Evolutionary conservation across 2,888 invertebrate species (phyloP), one percentile per base, ranked within the genome.

Genomic region (Penaeus monodon): DNA sequence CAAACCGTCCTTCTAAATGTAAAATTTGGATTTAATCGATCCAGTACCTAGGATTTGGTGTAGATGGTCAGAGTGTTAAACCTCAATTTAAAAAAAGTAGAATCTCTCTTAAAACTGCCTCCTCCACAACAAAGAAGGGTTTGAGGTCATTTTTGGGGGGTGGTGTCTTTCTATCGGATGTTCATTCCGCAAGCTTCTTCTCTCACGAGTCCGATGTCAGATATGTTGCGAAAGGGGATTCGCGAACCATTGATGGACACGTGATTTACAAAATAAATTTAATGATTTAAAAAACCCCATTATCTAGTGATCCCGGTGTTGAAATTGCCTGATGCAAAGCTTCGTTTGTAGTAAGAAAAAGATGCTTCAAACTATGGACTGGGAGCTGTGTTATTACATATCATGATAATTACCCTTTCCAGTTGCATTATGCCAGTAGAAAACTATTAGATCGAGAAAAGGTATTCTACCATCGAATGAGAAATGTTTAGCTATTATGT

Each of bases 401-500:
- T 22, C 6, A 83, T 27, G 0, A 83, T 0, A 49, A 76, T 8
- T n/a, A 1, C 8, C 83, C 80, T 44, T n/a, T 57, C 87, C 83
- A 12, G 74, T 83, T 8, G 57, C 83, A 17, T n/a, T 83, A 78
- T 33, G 78, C 70, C n/a, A 87, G 78, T 63, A 57, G 73, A 3
- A 87, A 86, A 7, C 82, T 86, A 6, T n/a, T 82, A 0, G 27
- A 22, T n/a, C n/a, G 70, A 1, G 85, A 85, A 38, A 12, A 44
- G 29, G 24, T 85, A 78, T 22, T 57, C 85, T 6, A 73, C 80
- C 6, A 85, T 80, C 14, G 85, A 73, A 49, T 0, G 33, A 0
- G 73, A 85, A n/a, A 63, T 79, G 70, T 33, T 63, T 85, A 20
- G 85, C 79, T 17, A 73, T 85, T 24, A 29, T 85, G 33, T 85